Conservation (phyloP, 2,113 vertebrate species). For the Alligator sinensis region DNA sequence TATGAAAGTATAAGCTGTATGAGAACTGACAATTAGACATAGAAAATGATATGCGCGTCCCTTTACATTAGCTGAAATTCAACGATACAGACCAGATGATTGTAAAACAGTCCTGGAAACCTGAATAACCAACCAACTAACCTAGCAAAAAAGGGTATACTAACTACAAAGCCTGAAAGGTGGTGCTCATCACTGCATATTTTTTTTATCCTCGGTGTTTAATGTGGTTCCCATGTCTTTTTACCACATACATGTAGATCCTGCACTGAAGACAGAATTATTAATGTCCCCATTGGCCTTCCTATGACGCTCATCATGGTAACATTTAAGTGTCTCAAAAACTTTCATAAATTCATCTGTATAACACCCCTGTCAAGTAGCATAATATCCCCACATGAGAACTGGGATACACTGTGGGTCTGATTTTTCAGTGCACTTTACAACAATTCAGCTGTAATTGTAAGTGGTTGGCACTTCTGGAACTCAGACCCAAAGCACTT, state of each 20-base stretch:
- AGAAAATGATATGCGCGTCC: not conserved
- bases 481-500: too few relatives aligned
- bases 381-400: too few relatives aligned
- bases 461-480: too few relatives aligned
- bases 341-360: too few relatives aligned
- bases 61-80: not conserved
- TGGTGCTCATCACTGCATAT: not conserved
- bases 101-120: not conserved
- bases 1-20: not conserved
- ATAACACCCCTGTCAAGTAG: too few relatives aligned
- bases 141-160: not conserved
- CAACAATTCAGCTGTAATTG: too few relatives aligned
- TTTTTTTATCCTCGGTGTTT: not conserved
- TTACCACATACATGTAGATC: not conserved
- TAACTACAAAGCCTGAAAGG: not conserved
- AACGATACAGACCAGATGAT: not conserved
- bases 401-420: too few relatives aligned
- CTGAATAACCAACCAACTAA: not conserved
- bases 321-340: too few relatives aligned
- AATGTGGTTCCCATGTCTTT: not conserved
- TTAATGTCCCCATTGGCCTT: too few relatives aligned
- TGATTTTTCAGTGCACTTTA: too few relatives aligned
- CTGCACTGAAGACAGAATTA: not conserved
- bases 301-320: too few relatives aligned
- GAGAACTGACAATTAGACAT: not conserved